Percentiles rank a stretch among this genome's conserved stretches.
These are phyloP conservation scores for Scolopax rusticola DNA, from an alignment of 2,797 vertebrate species.

Conservation along the genomic window DNA sequence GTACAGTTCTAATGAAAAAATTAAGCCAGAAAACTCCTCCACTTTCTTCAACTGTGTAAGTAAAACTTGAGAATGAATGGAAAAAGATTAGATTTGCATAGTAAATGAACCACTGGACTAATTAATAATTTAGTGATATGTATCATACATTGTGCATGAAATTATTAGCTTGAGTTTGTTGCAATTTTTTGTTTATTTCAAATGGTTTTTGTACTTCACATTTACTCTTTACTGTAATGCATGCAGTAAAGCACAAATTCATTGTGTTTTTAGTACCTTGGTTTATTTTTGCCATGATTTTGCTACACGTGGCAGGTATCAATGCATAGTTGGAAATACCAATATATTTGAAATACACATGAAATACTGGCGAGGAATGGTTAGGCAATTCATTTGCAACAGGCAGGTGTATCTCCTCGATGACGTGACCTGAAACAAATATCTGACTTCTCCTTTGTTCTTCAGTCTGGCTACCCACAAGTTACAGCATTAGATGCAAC, in stretches of 20 bases:
- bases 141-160: background rate
- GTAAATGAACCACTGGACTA: background rate
- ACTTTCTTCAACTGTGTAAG: background rate
- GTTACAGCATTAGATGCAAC: background rate
- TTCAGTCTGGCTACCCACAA: background rate
- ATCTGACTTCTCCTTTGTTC: background rate
- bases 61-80: background rate
- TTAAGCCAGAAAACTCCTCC: background rate
- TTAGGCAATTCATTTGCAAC: background rate
- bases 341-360: background rate
- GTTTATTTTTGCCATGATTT: constrained; percentile 12
- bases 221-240: background rate
- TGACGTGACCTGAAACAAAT: background rate
- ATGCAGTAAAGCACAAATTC: constrained; percentile 9
- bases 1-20: background rate
- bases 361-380: background rate
- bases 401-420: background rate
- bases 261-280: background rate
- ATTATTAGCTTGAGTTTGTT: background rate
- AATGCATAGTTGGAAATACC: background rate
- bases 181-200: background rate
- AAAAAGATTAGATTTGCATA: background rate
- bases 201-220: background rate
- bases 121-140: background rate
- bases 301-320: background rate